These are phyloP conservation scores for Aricia artaxerxes DNA, from an alignment of 2,888 invertebrate genomes.

Conservation along the genomic window DNA sequence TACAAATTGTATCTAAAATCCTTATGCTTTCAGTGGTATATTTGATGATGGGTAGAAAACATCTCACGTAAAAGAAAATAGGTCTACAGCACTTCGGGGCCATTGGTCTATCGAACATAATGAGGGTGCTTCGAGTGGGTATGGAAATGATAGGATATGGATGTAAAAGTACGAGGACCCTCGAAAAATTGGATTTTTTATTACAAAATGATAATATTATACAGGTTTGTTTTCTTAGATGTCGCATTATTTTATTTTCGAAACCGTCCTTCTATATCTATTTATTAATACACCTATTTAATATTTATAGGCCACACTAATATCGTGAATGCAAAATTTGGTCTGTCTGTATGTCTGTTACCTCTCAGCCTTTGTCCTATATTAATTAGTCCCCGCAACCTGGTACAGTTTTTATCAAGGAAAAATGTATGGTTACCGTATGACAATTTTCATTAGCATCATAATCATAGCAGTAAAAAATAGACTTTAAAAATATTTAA, in stretches of 20 bases:
- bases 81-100: slow-evolving; percentile 7
- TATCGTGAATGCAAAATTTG: too few relatives aligned
- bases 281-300: too few relatives aligned
- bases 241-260: background rate
- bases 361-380: too few relatives aligned
- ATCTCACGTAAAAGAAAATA: background rate
- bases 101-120: slow-evolving; percentile 8
- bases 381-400: too few relatives aligned
- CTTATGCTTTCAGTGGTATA: background rate
- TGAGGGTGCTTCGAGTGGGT: slow-evolving; percentile 12
- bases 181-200: slow-evolving; percentile 18
- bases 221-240: background rate
- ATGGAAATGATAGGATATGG: slow-evolving; percentile 13
- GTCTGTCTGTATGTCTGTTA: too few relatives aligned
- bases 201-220: background rate
- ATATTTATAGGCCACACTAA: too few relatives aligned
- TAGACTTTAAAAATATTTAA: background rate
- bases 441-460: too few relatives aligned
- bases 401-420: too few relatives aligned
- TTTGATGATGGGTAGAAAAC: background rate
- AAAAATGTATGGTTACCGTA: too few relatives aligned
- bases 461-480: background rate
- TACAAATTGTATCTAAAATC: background rate
- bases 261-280: background rate
- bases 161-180: slow-evolving; percentile 17